These are phyloP conservation scores for Notothenia rossii DNA, from an alignment of 2,113 vertebrate species.

Conservation along the genomic window DNA sequence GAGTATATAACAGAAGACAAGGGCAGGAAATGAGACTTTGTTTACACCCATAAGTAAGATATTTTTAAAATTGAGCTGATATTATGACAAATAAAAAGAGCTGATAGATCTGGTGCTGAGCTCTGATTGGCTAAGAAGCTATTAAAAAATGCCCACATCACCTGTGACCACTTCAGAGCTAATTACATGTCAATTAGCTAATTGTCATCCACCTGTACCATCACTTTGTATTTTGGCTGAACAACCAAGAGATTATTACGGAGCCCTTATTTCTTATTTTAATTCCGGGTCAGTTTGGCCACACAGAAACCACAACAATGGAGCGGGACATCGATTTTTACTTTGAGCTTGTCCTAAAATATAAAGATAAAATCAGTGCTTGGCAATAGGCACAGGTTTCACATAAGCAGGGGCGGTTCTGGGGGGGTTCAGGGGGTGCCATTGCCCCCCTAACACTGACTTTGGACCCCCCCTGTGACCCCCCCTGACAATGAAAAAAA, in stretches of 20 bases:
- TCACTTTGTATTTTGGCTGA: not conserved
- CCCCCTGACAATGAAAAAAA: no score
- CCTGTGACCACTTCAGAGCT: constrained; percentile 6
- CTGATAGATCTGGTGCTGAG: not conserved
- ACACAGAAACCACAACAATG: no score
- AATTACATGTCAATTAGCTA: not conserved
- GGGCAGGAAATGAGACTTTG: constrained; percentile 45
- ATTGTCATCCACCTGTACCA: not conserved
- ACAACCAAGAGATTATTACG: not conserved
- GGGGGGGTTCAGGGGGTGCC: no score
- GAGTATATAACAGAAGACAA: constrained; percentile 64
- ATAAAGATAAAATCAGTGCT: no score
- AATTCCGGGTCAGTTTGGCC: no score
- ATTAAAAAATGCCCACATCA: not conserved
- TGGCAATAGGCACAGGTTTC: no score
- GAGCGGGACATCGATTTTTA: no score
- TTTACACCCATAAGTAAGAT: constrained; percentile 35
- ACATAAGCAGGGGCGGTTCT: no score
- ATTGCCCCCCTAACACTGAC: no score
- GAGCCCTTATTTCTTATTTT: no score
- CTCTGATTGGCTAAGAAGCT: constrained; percentile 31
- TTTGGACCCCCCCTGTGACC: no score
- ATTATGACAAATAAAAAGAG: not conserved
- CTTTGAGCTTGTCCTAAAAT: no score
- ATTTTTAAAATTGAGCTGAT: not conserved